A percentile compares a stretch with the other conserved stretches of the same genome.
These are phyloP conservation scores for Parelbella ahira DNA, from an alignment of 2,888 invertebrate genomes.

Conservation along the genomic window DNA sequence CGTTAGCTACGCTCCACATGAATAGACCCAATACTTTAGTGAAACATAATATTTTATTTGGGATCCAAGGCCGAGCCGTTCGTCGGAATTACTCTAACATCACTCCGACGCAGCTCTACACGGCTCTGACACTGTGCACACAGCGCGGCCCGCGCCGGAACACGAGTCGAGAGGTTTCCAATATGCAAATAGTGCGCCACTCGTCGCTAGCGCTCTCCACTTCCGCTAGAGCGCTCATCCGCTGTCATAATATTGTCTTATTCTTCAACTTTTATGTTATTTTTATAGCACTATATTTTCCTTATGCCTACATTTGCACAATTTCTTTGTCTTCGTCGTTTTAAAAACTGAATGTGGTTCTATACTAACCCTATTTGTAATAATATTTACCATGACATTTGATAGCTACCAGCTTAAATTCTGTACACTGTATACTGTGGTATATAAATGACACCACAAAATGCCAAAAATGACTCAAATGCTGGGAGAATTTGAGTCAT, in stretches of 20 bases:
- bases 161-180: slow-evolving; percentile 26
- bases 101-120: background rate
- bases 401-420: too few species aligned
- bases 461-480: too few species aligned
- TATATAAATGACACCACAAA: too few species aligned
- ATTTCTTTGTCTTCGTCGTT: too few species aligned
- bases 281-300: slow-evolving; percentile 1
- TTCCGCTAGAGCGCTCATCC: slow-evolving; percentile 14
- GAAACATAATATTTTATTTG: slow-evolving; percentile 7
- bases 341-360: too few species aligned
- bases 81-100: slow-evolving; percentile 5
- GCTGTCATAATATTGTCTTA: slow-evolving; percentile 23
- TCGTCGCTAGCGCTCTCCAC: slow-evolving; percentile 35
- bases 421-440: too few species aligned
- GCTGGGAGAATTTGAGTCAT: too few species aligned
- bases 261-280: slow-evolving; percentile 14
- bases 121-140: slow-evolving; percentile 11
- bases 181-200: slow-evolving; percentile 33
- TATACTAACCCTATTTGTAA: too few species aligned
- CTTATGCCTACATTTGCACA: background rate
- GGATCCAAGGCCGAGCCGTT: background rate
- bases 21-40: too few species aligned
- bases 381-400: too few species aligned
- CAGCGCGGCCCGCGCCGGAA: background rate
- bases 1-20: too few species aligned